Conservation (phyloP, 2,113 vertebrate genomes). For the Euleptes europaea region DNA sequence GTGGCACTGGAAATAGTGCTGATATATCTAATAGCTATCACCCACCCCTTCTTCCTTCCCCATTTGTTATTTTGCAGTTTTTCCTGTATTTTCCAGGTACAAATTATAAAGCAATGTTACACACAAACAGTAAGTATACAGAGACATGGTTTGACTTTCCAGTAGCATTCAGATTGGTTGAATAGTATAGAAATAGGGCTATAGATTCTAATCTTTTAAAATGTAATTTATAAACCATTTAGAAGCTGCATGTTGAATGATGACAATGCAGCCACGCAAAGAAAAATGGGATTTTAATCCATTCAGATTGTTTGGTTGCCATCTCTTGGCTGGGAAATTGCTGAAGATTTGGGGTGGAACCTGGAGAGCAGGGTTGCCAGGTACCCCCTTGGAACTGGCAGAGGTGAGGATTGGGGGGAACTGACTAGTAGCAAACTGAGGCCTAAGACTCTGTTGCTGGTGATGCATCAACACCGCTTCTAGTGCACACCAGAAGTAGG, state of each 20-base stretch:
- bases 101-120: not conserved
- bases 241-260: not conserved
- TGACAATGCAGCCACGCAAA: not conserved
- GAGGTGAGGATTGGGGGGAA: too few species aligned
- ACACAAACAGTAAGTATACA: not conserved
- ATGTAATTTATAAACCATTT: not conserved
- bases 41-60: not conserved
- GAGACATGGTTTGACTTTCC: not conserved
- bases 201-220: not conserved
- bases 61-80: not conserved
- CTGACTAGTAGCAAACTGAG: too few species aligned
- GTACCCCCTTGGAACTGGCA: too few species aligned
- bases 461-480: too few species aligned
- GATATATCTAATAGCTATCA: not conserved
- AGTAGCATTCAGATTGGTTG: not conserved
- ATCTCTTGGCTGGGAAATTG: too few species aligned
- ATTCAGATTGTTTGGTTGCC: too few species aligned
- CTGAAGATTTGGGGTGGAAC: too few species aligned
- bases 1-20: not conserved
- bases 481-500: too few species aligned
- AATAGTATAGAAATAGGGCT: not conserved
- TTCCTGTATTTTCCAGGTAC: not conserved
- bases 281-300: not conserved
- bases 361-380: too few species aligned
- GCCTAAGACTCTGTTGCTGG: too few species aligned